These are phyloP conservation scores for Caenorhabditis parvicauda DNA, from an alignment of 2,888 invertebrate species.

Conservation along the genomic window DNA sequence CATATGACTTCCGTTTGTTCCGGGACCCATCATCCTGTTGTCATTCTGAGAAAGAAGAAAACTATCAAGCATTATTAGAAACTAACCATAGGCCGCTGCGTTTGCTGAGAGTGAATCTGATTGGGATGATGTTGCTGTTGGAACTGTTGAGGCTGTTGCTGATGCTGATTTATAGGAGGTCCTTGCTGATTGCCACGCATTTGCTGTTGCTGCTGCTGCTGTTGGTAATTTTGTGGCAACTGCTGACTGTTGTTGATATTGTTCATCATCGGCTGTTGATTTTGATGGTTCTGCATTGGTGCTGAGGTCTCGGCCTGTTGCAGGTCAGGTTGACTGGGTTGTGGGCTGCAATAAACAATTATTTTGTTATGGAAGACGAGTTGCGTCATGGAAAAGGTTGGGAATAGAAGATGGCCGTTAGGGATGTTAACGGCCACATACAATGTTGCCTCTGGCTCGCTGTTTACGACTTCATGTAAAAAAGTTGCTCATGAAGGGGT, in stretches of 20 bases:
- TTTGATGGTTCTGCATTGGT: conserved; percentile 18
- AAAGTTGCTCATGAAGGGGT: no score
- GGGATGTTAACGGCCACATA: no score
- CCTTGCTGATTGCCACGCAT: conserved; percentile 2
- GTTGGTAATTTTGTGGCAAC: background rate
- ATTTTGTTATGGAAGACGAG: no score
- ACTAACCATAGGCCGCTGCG: conserved; percentile 4
- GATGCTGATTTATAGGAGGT: conserved; percentile 13
- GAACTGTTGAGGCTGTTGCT: conserved; percentile 13
- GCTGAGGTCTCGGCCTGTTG: conserved; percentile 10
- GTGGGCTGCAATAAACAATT: no score
- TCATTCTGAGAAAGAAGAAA: no score
- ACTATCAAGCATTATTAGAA: no score
- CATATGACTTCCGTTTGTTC: no score
- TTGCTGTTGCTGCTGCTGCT: background rate
- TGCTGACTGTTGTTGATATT: conserved; percentile 5
- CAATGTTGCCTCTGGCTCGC: no score
- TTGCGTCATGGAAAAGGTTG: no score
- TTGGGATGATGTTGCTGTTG: conserved; percentile 13
- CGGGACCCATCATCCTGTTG: no score
- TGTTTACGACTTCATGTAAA: no score
- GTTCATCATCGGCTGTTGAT: background rate
- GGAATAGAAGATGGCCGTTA: no score
- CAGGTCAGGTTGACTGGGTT: background rate
- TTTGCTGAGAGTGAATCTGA: conserved; percentile 11